Percentiles rank a stretch among this genome's conserved stretches.
These are phyloP conservation scores for Spisula solida DNA, from an alignment of 2,888 invertebrate genomes.

Conservation along the genomic window DNA sequence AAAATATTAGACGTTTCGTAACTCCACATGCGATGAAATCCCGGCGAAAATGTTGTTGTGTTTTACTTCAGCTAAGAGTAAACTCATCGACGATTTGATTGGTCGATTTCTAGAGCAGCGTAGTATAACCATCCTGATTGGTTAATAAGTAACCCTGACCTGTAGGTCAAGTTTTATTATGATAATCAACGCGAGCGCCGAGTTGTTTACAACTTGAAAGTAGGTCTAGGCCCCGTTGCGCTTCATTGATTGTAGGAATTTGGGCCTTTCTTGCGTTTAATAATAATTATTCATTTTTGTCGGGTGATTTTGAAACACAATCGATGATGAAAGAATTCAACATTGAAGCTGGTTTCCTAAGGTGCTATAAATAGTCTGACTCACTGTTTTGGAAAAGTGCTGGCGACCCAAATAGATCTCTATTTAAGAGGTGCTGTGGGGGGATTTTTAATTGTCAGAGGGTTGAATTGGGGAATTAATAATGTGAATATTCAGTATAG, in stretches of 20 bases:
- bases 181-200: conserved; percentile 71
- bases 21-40: conserved; percentile 51
- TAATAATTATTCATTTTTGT: background rate
- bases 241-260: background rate
- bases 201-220: conserved; percentile 76
- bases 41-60: conserved; percentile 64
- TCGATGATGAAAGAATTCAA: background rate
- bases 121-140: conserved; percentile 68
- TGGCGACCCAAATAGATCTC: background rate
- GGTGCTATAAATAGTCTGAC: background rate
- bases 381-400: conserved; percentile 11
- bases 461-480: background rate
- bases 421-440: background rate
- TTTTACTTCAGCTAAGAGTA: conserved; percentile 70
- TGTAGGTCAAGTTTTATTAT: conserved; percentile 71
- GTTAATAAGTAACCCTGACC: conserved; percentile 69
- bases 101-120: conserved; percentile 66
- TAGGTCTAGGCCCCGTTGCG: conserved; percentile 65
- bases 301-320: background rate
- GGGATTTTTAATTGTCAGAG: background rate
- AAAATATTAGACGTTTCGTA: conserved; percentile 37
- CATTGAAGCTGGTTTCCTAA: background rate
- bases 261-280: background rate
- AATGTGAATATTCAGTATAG: no score
- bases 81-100: conserved; percentile 69